These are phyloP conservation scores for Calephelis perditalis DNA, from an alignment of 2,888 invertebrate genomes.

Conservation along the genomic window DNA sequence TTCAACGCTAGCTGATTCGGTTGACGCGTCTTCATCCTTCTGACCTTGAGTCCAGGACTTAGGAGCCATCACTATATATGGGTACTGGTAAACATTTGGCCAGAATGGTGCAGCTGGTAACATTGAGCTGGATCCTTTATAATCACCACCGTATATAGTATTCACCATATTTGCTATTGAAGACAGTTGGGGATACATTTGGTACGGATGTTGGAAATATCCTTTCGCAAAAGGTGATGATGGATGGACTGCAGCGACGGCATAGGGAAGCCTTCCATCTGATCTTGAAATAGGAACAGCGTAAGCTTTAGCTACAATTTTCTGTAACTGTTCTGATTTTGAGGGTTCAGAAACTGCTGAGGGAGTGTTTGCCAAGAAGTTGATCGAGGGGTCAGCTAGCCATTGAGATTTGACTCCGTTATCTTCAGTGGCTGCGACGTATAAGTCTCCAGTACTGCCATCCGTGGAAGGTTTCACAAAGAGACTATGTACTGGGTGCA, in stretches of 20 bases:
- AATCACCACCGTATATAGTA: constrained; percentile 45
- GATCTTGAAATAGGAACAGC: constrained; percentile 41
- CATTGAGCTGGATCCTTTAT: constrained; percentile 40
- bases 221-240: constrained; percentile 33
- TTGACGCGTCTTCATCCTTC: constrained; percentile 27
- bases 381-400: constrained; percentile 61
- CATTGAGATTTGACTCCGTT: constrained; percentile 57
- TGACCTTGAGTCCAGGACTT: constrained; percentile 49
- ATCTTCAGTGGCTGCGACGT: constrained; percentile 67
- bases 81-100: constrained; percentile 52
- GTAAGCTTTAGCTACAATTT: constrained; percentile 34
- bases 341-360: constrained; percentile 11
- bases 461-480: constrained; percentile 64
- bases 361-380: constrained; percentile 45
- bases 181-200: constrained; percentile 60
- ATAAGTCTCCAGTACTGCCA: constrained; percentile 64
- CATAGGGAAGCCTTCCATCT: constrained; percentile 47
- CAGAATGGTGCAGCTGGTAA: constrained; percentile 44
- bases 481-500: constrained; percentile 64
- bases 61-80: constrained; percentile 61
- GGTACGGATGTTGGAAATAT: constrained; percentile 46
- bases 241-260: constrained; percentile 31
- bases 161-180: constrained; percentile 54
- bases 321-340: constrained; percentile 17
- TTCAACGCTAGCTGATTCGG: constrained; percentile 34